Evolutionary conservation across 2,113 vertebrate species (phyloP), one percentile per base, ranked within the genome.

Genomic region (Callorhinus ursinus): DNA sequence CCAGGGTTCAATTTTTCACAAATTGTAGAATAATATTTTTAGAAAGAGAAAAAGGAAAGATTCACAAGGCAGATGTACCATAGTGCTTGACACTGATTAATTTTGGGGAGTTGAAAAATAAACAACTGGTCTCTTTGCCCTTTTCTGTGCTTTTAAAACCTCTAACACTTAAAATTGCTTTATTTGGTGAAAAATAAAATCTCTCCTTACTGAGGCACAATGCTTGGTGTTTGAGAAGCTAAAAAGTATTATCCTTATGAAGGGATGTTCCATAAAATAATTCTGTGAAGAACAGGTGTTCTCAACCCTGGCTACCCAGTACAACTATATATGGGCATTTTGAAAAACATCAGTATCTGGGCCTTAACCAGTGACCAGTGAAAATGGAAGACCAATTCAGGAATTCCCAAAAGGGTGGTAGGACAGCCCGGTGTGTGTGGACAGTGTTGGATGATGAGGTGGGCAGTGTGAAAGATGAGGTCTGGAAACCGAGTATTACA

Each of bases 141-240:
- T 53, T 72, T 93, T 59, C 8, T 36, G 8, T 90, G 49, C 42
- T 94, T 96, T 94, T 80, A n/a, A 92, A 91, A 72, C 55, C 59
- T 85, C 71, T 61, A 71, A 71, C 89, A 65, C 26, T 53, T 86
- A 81, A 69, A 26, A 24, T 71, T 72, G 19, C 59, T 39, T 57
- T 92, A 51, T 95, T 36, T 67, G 18, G 51, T 83, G 36, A 67
- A 95, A 90, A 90, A 63, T 53, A 72, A 93, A 71, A n/a, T 51
- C 57, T 86, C 12, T 51, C 53, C 26, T 79, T 82, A 53, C 33
- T 72, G 36, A 96, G 42, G 19, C 19, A 63, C 10, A 85, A 0
- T 26, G 18, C 33, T 31, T 81, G n/a, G 42, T 79, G 42, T 55
- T 53, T 67, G 63, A 59, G 77, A 94, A 84, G 31, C 67, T 36